Evolutionary conservation across 2,113 vertebrate species (phyloP), one percentile per base, ranked within the genome.

Genomic region (Corynorhinus townsendii): DNA sequence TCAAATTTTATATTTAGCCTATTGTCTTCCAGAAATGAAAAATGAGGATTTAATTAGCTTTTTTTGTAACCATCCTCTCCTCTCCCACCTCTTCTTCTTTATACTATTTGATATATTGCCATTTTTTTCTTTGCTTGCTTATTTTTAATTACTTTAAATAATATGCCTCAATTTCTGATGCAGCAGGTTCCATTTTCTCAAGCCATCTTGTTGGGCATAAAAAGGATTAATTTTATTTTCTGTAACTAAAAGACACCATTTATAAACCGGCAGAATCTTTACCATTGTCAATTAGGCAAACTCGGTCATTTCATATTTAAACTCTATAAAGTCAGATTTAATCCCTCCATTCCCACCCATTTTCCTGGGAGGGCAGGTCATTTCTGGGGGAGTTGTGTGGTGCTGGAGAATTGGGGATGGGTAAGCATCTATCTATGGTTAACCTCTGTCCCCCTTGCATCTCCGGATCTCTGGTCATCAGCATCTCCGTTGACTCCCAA

Each of bases 71-170:
- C 38, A 49, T 86, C 28, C 52, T 92, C 75, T 94, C 59, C 45
- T 94, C 72, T 86, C 71, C 26, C 28, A 75, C 59, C 68, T 89
- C 38, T 47, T 87, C 79, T 49, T 94, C 38, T 59, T 90, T 84
- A 84, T 62, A 80, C 15, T 66, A 95, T 91, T 86, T 96, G 88
- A 82, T 91, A n/a, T 76, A 86, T 94, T 93, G 95, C 96, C 84
- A 92, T 96, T 93, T 94, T 93, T 94, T 96, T 97, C 92, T 92
- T 93, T 88, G 33, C 82, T 95, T 96, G 54, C 93, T 90, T 97
- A 97, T 96, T 95, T 96, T 82, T 95, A 95, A 96, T 96, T 96
- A 96, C 77, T 92, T 96, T 95, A 90, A 97, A 91, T 93, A 96
- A 95, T 88, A 95, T 80, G 85, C 81, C 81, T 97, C 94, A 56